These are phyloP conservation scores for Lasioglossum figueresi DNA, from an alignment of 2,888 invertebrate genomes.

Conservation along the genomic window DNA sequence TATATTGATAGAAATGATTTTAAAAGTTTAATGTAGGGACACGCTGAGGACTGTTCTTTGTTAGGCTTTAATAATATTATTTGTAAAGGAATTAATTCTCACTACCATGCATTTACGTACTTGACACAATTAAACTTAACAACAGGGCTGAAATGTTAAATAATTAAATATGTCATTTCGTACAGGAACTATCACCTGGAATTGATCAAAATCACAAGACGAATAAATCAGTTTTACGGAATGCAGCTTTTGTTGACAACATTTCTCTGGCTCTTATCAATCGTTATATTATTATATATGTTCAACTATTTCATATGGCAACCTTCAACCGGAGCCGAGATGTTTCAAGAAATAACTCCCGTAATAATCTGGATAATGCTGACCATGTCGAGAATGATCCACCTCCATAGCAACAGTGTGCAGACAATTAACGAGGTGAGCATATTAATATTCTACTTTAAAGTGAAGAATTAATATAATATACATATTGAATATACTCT, in stretches of 20 bases:
- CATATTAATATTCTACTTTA: background rate
- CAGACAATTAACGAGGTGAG: background rate
- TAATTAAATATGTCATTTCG: background rate
- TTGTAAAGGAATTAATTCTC: background rate
- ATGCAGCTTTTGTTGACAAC: background rate
- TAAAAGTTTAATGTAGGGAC: too few species aligned
- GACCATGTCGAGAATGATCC: background rate
- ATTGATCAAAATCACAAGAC: background rate
- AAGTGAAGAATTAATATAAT: background rate
- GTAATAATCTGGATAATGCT: background rate
- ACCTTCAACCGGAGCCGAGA: too few species aligned
- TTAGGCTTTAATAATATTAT: background rate
- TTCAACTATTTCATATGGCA: background rate
- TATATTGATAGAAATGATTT: too few species aligned
- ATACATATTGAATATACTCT: too few species aligned
- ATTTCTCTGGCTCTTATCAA: fast-evolving
- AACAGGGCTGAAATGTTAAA: background rate
- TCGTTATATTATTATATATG: background rate
- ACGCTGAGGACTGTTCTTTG: too few species aligned
- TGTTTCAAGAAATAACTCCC: background rate
- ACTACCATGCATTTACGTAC: background rate
- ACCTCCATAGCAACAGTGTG: background rate
- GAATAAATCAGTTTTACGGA: background rate
- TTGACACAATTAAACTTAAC: background rate
- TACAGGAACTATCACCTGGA: background rate